Conservation (phyloP, 2,797 vertebrate species). For the Natrix natrix region DNA sequence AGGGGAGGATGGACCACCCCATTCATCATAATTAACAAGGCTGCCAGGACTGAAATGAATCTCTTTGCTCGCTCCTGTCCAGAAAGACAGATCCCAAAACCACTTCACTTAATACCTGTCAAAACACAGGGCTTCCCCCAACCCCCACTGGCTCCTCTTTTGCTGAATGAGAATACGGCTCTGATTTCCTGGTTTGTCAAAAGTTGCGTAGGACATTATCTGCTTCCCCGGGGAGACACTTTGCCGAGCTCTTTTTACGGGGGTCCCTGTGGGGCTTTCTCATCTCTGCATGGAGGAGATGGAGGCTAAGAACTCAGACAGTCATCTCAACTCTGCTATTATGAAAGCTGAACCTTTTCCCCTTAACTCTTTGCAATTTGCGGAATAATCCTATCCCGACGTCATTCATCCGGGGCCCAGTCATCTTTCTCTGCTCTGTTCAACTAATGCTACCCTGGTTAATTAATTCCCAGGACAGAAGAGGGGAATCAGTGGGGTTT, state of each 20-base stretch:
- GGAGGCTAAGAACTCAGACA: conserved; percentile 43
- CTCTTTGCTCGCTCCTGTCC: conserved; percentile 34
- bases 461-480: background rate
- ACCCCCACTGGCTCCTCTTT: background rate
- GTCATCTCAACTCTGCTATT: background rate
- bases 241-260: conserved; percentile 33
- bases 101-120: conserved; percentile 46
- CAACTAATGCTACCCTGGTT: background rate
- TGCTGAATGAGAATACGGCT: background rate
- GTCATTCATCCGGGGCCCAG: background rate
- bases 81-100: conserved; percentile 44
- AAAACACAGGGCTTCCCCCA: conserved; percentile 13
- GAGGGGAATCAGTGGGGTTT: background rate
- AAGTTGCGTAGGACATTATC: conserved; percentile 40
- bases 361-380: background rate
- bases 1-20: background rate
- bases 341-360: background rate
- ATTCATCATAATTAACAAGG: conserved; percentile 48
- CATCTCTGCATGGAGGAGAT: conserved; percentile 31
- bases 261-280: conserved; percentile 47
- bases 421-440: background rate
- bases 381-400: background rate
- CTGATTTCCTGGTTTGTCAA: conserved; percentile 27
- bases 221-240: conserved; percentile 32
- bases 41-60: conserved; percentile 33